Base-by-base conservation (phyloP, 2,797 vertebrate species). In the Prunella strophiata region DNA sequence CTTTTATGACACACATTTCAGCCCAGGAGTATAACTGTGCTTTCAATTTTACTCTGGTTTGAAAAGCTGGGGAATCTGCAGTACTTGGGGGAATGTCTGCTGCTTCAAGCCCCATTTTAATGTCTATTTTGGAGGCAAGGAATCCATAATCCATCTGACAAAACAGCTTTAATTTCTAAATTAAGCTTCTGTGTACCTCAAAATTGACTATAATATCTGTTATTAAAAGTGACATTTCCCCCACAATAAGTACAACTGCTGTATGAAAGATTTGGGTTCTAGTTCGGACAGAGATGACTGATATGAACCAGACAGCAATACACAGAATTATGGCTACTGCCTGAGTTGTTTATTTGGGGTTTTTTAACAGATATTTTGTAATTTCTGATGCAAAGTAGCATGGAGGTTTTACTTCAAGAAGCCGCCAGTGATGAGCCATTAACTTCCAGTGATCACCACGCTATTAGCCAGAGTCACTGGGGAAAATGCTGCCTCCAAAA, bases 371-470 rank as follows among this genome's bases (percentile, higher is more conserved):
- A 18, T 78, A 67, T 54, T 65, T 92, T 70, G 26, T 82, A 48
- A 45, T 94, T 87, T 78, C 73, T 95, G 63, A 74, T 29, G 48
- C 51, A 21, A 70, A 86, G 70, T 54, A 3, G 0, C 43, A 21
- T 8, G 66, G 76, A 75, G 58, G 11, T 62, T 88, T 83, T 65
- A 38, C 65, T 51, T 81, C 70, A 85, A 91, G 88, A 76, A 86
- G 77, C 71, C 82, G 77, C 68, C 85, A 57, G 80, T 87, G 84
- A 76, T 8, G 6, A 93, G 86, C 83, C 83, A 59, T 87, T 94
- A 89, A 85, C 80, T 88, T 58, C 43, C 84, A 93, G 72, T 43
- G 85, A 79, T 92, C 68, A 48, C 63, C 55, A 36, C 0, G 2
- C 63, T 79, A 51, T 79, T 75, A 92, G 55, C 59, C 55, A 25